Evolutionary conservation across 2,888 invertebrate genomes (phyloP).

Genomic region (Athetis lepigone): DNA sequence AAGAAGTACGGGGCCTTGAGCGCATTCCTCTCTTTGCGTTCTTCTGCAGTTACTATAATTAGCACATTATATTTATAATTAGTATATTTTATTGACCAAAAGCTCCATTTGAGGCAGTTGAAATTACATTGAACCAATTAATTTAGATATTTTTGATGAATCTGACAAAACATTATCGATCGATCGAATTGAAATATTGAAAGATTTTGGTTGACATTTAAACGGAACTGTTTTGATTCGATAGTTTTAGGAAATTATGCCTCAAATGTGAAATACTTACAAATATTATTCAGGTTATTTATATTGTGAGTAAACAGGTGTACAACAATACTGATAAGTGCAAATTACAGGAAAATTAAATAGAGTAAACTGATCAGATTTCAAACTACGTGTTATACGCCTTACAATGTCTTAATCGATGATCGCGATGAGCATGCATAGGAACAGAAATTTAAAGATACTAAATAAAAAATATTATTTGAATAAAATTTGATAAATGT

Average conservation of each 20-base stretch:
- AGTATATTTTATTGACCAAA: neutral
- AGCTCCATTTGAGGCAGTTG: constrained; percentile 56
- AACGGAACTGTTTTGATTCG: neutral
- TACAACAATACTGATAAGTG: constrained; percentile 66
- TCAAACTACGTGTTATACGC: constrained; percentile 84
- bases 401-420: constrained; percentile 87
- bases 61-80: constrained; percentile 11
- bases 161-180: neutral
- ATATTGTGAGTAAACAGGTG: constrained; percentile 58
- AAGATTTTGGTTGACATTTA: neutral
- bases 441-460: constrained; percentile 33
- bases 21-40: constrained; percentile 92
- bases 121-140: neutral
- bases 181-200: neutral
- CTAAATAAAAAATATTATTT: neutral
- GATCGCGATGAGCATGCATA: constrained; percentile 83
- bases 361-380: constrained; percentile 62
- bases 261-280: constrained; percentile 50
- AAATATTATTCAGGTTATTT: constrained; percentile 39
- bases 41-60: constrained; percentile 92
- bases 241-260: constrained; percentile 18
- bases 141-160: neutral
- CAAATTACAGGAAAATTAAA: constrained; percentile 84
- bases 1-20: constrained; percentile 95
- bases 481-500: neutral